phyloP scores from a whole-genome alignment of 1,140 invertebrate genomes.

The Zaprionus capensis region DNA sequence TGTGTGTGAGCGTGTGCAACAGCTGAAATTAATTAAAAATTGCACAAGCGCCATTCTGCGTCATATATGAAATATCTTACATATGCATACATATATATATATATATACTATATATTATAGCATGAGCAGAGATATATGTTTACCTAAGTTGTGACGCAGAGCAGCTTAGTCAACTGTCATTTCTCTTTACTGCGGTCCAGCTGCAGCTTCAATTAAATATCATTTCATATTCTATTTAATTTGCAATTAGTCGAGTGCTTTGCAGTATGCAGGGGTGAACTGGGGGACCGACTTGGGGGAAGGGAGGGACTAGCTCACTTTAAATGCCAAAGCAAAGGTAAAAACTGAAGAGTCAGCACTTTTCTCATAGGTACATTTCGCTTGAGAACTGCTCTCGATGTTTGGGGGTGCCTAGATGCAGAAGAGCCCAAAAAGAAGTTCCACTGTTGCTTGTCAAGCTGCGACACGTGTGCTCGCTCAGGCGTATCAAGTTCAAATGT shows the following conservation, averaged over 20 bases:
- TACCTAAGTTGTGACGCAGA: background rate
- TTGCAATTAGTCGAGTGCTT: conserved; percentile 10
- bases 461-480: conserved; percentile 39
- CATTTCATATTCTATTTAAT: conserved; percentile 10
- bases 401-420: background rate
- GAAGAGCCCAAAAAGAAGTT: conserved; percentile 8
- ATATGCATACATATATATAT: background rate
- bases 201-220: conserved; percentile 2
- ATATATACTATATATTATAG: background rate
- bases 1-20: conserved; percentile 29
- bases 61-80: conserved; percentile 1
- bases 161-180: conserved; percentile 12
- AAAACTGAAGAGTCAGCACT: background rate
- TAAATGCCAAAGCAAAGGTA: background rate
- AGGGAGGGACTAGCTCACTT: background rate
- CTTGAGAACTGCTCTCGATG: background rate
- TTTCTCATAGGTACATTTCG: background rate
- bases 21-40: conserved; percentile 74
- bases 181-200: background rate
- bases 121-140: background rate
- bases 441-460: conserved; percentile 26
- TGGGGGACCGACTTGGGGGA: no score
- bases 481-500: conserved; percentile 47
- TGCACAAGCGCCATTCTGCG: conserved; percentile 54
- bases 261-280: background rate